These are phyloP conservation scores for Chloroceryle inda DNA, from an alignment of 2,797 vertebrate species.

Conservation along the genomic window DNA sequence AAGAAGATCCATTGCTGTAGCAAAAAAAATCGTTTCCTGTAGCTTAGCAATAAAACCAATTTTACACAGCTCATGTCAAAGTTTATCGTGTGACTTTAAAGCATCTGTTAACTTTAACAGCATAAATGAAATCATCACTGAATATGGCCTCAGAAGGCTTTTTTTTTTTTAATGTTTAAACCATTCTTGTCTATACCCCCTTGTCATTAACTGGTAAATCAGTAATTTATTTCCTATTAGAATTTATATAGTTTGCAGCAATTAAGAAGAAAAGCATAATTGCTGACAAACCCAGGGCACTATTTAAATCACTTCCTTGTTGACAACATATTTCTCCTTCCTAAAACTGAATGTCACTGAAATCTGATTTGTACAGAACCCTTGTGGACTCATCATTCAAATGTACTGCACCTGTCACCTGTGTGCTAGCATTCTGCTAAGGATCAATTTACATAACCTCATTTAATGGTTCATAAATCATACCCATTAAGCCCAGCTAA, in stretches of 20 bases:
- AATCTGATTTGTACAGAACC: slow-evolving; percentile 88
- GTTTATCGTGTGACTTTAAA: slow-evolving; percentile 76
- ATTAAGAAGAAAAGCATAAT: slow-evolving; percentile 88
- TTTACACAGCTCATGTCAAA: slow-evolving; percentile 75
- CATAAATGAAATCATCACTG: slow-evolving; percentile 77
- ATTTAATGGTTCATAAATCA: slow-evolving; percentile 99
- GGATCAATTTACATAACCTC: slow-evolving; percentile 99
- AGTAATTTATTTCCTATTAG: slow-evolving; percentile 89
- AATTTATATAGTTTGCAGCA: slow-evolving; percentile 88
- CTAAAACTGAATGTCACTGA: slow-evolving; percentile 89
- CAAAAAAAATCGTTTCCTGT: slow-evolving; percentile 22
- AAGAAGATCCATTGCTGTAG: background rate
- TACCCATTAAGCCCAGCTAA: slow-evolving; percentile 99
- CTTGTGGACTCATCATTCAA: slow-evolving; percentile 88
- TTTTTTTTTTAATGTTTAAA: slow-evolving; percentile 77
- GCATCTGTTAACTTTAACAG: slow-evolving; percentile 80
- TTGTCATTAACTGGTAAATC: slow-evolving; percentile 88
- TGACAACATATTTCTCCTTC: slow-evolving; percentile 88
- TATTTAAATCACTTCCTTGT: slow-evolving; percentile 90
- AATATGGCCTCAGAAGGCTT: slow-evolving; percentile 77
- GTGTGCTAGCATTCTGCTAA: slow-evolving; percentile 98
- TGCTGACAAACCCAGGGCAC: slow-evolving; percentile 87
- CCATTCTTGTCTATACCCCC: slow-evolving; percentile 81
- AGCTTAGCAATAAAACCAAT: slow-evolving; percentile 40
- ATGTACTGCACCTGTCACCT: slow-evolving; percentile 99